Evolutionary conservation across 2,888 invertebrate genomes (phyloP).

Genomic region (Oxytorus armatus): DNA sequence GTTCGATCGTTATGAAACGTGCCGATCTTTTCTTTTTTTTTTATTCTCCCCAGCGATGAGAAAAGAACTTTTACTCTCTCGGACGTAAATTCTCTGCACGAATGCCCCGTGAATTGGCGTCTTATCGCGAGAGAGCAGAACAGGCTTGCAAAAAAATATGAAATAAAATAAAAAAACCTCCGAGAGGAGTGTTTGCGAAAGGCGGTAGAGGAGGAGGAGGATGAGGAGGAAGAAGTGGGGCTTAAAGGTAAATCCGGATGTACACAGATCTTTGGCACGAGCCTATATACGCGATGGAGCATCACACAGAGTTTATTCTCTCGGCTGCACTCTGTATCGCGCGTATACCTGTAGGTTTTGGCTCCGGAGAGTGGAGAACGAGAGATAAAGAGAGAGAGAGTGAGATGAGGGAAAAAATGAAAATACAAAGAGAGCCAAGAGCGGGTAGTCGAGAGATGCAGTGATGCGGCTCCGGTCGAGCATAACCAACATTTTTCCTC

Average conservation of each 20-base stretch:
- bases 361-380: conserved; percentile 8
- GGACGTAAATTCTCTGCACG: neutral
- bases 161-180: neutral
- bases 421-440: conserved; percentile 5
- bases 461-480: conserved; percentile 71
- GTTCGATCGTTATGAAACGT: conserved; percentile 34
- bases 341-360: conserved; percentile 16
- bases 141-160: neutral
- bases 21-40: neutral
- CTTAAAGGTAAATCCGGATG: conserved; percentile 58
- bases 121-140: conserved; percentile 32
- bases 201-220: conserved; percentile 13
- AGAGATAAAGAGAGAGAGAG: conserved; percentile 56
- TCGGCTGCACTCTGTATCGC: conserved; percentile 6
- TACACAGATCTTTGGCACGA: conserved; percentile 60
- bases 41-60: neutral
- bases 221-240: conserved; percentile 19
- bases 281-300: conserved; percentile 30
- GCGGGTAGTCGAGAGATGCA: conserved; percentile 63
- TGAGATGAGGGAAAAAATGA: conserved; percentile 62
- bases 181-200: conserved; percentile 4
- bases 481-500: conserved; percentile 75
- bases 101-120: conserved; percentile 13
- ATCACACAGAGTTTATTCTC: conserved; percentile 26
- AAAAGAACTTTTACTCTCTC: conserved; percentile 13